Evolutionary conservation across 2,113 vertebrate genomes (phyloP), one percentile per base, ranked within the genome.

Genomic region (Pao palembangensis): DNA sequence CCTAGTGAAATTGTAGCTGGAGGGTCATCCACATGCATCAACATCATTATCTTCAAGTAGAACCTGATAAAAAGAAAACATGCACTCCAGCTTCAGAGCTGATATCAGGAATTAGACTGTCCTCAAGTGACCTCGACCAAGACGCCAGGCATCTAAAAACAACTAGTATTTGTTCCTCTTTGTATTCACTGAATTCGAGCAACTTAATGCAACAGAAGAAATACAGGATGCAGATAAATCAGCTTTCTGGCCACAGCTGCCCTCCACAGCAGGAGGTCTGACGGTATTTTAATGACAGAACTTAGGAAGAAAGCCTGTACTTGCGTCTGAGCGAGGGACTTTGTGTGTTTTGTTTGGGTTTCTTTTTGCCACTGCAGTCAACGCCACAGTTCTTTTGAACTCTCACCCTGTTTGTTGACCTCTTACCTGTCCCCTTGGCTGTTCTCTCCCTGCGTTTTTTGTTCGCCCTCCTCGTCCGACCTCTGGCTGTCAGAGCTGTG

Each of bases 381-480:
- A 15, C 23, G 10, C 6, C 17, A 19, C 15, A 13, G 2, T 47
- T 16, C 15, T 47, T 5, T 5, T 44, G 43, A 5, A 4, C 28
- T 31, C 28, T 47, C 23, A 63, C 42, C 44, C 52, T n/a, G 10
- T 18, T 19, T 8, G 7, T 28, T 10, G 19, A 11, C 3, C 25
- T 8, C 51, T 79, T 55, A 91, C 90, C 88, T 92, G 71, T 80
- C 75, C 87, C 90, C 91, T 68, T 90, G 87, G 87, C 93, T 93
- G 90, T 92, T 90, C 64, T 93, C 94, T 85, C 88, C 89, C 23
- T 92, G 93, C 34, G 25, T 88, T 92, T 83, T 94, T 93, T 68
- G 90, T 73, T 96, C 96, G 52, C 92, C 92, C 77, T 98, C 95
- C 48, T 97, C 95, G 58, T 98, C 96, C 58, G 95, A 98, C 78